Evolutionary conservation across 2,797 vertebrate genomes (phyloP).

Genomic region (Iguana delicatissima): DNA sequence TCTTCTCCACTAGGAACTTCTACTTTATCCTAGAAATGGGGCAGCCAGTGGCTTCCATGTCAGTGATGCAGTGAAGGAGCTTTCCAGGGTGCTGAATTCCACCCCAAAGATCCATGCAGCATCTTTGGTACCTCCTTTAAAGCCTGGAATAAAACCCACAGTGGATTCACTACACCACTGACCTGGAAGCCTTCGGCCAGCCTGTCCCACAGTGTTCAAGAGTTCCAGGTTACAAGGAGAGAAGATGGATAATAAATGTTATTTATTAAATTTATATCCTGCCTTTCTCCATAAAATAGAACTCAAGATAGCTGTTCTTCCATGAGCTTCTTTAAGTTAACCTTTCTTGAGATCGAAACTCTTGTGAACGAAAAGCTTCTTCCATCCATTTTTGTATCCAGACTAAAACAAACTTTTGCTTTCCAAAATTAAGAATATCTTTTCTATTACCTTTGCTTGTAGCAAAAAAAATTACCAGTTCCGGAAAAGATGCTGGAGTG

Average conservation of each 20-base stretch:
- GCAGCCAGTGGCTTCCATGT: too few relatives aligned
- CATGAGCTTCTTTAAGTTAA: not conserved
- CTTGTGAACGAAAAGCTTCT: not conserved
- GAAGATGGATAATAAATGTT: not conserved
- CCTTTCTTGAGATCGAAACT: not conserved
- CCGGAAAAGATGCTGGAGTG: not conserved
- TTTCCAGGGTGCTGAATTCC: too few relatives aligned
- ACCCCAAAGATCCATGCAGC: too few relatives aligned
- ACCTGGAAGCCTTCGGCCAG: too few relatives aligned
- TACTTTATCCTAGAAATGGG: too few relatives aligned
- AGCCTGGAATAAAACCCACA: too few relatives aligned
- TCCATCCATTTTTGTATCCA: not conserved
- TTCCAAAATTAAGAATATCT: not conserved
- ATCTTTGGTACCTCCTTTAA: too few relatives aligned
- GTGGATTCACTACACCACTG: too few relatives aligned
- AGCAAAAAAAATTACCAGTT: slow-evolving; percentile 14
- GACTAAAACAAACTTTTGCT: not conserved
- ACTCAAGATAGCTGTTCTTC: too few relatives aligned
- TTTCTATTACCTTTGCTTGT: not conserved
- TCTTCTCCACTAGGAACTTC: not conserved
- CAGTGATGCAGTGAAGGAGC: too few relatives aligned
- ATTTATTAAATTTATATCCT: too few relatives aligned
- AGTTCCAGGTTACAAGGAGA: not conserved
- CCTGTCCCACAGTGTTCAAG: not conserved
- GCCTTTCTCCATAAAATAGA: too few relatives aligned